Base-by-base conservation (phyloP, 2,888 invertebrate species). In the Aphidius colemani region DNA sequence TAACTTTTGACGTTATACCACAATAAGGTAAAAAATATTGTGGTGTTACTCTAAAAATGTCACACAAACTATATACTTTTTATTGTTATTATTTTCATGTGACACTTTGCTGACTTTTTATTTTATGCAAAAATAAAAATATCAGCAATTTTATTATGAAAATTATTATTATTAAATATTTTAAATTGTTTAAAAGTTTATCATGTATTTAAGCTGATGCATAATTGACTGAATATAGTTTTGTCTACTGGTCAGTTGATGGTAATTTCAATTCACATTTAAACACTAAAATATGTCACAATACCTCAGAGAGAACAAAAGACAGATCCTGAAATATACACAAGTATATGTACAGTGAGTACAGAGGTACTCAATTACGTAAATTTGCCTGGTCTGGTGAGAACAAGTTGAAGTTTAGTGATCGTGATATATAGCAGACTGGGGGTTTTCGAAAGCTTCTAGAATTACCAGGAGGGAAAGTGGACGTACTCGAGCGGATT, bases 331-430 rank as follows among this genome's bases (percentile, higher is more conserved):
- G 18, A 49, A 11, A 49, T 13, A 49, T 7, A 46, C 6, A 7
- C n/a, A 46, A 7, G 10, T 43, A 13, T 43, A 30, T 30, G 5
- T 5, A 30, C 2, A 30, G 30, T 5, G 30, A 30, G 30, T 30
- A 30, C 30, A 30, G 30, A 30, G 5, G 30, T 30, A 69, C 69
- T 69, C 67, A 70, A 70, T 70, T 70, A 69, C 68, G 64, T 64
- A 48, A 65, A 62, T 70, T 69, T 67, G 63, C 62, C 63, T 67
- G 65, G 66, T 66, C 46, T 50, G 50, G 43, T 41, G 50, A 59
- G 60, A 53, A 53, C 43, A 18, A 53, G 60, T 53, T 13, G 11
- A 11, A 44, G 48, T 53, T 53, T n/a, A 10, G 10, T 10, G 8
- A 41, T 7, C 11, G 43, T 53, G 11, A 30, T 53, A 41, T 40